Percentiles rank a stretch among this genome's conserved stretches.
phyloP scores from a whole-genome alignment of 2,888 invertebrate species.

The Calliphora vomitoria region DNA sequence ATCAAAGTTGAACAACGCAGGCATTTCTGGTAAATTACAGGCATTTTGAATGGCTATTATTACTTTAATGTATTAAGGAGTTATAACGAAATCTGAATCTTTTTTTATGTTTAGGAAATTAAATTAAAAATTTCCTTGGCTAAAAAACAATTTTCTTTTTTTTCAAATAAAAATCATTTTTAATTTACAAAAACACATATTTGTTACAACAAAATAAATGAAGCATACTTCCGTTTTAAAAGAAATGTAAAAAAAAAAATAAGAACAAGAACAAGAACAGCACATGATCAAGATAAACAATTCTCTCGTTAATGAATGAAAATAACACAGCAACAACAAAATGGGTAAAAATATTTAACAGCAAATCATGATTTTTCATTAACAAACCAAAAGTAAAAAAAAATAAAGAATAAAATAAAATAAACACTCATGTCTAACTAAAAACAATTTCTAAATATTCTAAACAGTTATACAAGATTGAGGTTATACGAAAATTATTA shows the following conservation, averaged over 20 bases:
- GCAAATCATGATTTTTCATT: conserved; percentile 36
- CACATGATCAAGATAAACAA: conserved; percentile 41
- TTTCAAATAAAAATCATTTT: no score
- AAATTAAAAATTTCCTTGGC: no score
- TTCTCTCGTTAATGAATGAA: conserved; percentile 32
- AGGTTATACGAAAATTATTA: conserved; percentile 31
- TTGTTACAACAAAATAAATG: conserved; percentile 16
- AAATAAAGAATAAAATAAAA: not conserved
- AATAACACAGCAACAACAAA: conserved; percentile 4
- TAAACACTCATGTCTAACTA: conserved; percentile 13
- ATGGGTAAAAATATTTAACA: conserved; percentile 21
- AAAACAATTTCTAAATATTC: not conserved
- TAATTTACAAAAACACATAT: no score
- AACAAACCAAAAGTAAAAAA: not conserved
- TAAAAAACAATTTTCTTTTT: no score
- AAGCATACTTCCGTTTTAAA: conserved; percentile 38
- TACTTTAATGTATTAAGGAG: no score
- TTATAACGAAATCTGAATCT: no score
- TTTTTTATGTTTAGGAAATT: no score
- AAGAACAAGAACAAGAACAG: not conserved
- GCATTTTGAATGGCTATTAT: no score
- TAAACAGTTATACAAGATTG: conserved; percentile 44
- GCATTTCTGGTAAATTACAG: no score
- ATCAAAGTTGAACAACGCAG: no score
- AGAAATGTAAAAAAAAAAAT: not conserved